Base-by-base conservation (phyloP, 2,797 vertebrate species). In the Avahi laniger region DNA sequence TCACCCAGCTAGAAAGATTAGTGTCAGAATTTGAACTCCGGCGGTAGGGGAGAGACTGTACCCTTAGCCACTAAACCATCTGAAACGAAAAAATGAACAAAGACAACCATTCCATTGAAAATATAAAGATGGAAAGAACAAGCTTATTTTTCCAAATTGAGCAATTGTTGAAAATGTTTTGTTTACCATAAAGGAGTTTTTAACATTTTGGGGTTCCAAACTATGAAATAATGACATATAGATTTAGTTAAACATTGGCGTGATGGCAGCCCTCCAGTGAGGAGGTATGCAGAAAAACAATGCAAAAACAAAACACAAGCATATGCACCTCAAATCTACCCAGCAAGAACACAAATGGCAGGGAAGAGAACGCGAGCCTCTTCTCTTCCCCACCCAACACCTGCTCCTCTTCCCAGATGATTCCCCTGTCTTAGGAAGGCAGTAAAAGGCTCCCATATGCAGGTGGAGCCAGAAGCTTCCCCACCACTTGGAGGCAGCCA, bases 141-240 rank as follows among this genome's bases (percentile, higher is more conserved):
- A 81, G 4, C 46, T 75, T 30, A 22, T 70, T 57, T 75, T 91
- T 35, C 69, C 59, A 65, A 80, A 67, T 46, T 76, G 33, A 93
- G 76, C 41, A 85, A 43, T 79, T 79, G 54, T 63, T 75, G 43
- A 91, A 95, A 93, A 92, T 11, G 17, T 79, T 93, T 92, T 96
- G 52, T 89, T 92, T 88, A 67, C 54, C 82, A 50, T 33, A 18
- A 78, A 88, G 50, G 75, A 52, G 0, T 38, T 57, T 75, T 67
- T 86, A 89, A 92, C 72, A 89, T 87, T 80, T 94, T 28, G 80
- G 87, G 91, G 52, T 18, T 94, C 65, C 26, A 48, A 89, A 57
- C 35, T 76, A 67, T 8, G 41, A 90, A 92, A 63, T 81, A 89
- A 76, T 63, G 54, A 33, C 33, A 9, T 65, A 50, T 41, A 67